These are phyloP conservation scores for Polypterus senegalus DNA, from an alignment of 2,113 vertebrate genomes.

Conservation along the genomic window DNA sequence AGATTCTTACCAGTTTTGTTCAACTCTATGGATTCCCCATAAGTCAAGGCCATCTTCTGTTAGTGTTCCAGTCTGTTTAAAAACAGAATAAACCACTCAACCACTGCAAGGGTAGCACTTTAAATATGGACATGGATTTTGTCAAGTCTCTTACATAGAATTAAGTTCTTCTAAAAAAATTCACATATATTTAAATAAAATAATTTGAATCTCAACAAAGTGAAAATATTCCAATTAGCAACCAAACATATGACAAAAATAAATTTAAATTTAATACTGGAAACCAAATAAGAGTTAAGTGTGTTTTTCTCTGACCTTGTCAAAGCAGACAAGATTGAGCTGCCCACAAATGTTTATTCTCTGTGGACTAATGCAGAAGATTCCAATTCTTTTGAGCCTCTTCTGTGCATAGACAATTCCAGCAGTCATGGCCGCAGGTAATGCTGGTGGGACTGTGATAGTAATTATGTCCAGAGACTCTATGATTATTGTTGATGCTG, in stretches of 20 bases:
- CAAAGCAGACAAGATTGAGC: slow-evolving; percentile 91
- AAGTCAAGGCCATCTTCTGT: slow-evolving; percentile 94
- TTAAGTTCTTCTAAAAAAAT: neutral
- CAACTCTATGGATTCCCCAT: slow-evolving; percentile 83
- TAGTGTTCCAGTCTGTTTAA: slow-evolving; percentile 80
- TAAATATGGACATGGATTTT: no score
- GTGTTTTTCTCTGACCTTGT: slow-evolving; percentile 60
- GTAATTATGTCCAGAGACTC: slow-evolving; percentile 95
- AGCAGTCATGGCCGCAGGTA: slow-evolving; percentile 92
- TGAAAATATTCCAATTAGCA: no score
- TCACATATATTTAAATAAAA: slow-evolving; percentile 9
- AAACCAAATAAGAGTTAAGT: neutral
- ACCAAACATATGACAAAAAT: no score
- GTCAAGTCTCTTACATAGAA: no score
- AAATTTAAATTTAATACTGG: neutral
- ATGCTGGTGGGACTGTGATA: slow-evolving; percentile 90
- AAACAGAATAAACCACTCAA: neutral
- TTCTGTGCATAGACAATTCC: slow-evolving; percentile 92
- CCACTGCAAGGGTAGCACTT: no score
- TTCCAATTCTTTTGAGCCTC: slow-evolving; percentile 72
- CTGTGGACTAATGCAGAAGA: slow-evolving; percentile 96
- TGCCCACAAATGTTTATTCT: slow-evolving; percentile 97
- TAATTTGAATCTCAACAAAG: no score
- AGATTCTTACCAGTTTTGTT: slow-evolving; percentile 61
- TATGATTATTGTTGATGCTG: slow-evolving; percentile 68